Evolutionary conservation across 2,113 vertebrate genomes (phyloP).

Genomic region (Nothoprocta pentlandii): DNA sequence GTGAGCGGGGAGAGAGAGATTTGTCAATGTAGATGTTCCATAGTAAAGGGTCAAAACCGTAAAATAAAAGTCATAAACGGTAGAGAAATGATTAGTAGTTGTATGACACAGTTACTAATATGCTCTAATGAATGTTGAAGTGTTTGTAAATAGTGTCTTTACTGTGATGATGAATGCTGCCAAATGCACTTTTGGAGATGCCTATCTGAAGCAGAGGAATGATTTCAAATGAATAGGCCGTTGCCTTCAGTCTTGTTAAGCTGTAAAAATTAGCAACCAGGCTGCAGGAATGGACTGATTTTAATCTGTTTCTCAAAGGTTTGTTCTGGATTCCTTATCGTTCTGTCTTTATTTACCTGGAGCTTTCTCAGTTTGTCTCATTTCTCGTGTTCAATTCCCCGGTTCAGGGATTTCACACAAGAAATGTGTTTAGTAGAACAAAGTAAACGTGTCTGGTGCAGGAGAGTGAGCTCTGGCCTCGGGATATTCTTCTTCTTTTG

Average conservation of each 20-base stretch:
- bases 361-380: background rate
- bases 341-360: background rate
- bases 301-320: too few species aligned
- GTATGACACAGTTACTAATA: background rate
- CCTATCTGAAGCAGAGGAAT: background rate
- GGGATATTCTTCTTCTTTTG: rapidly evolving
- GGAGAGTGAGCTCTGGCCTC: background rate
- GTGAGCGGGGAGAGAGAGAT: background rate
- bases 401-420: background rate
- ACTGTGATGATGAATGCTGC: background rate
- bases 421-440: background rate
- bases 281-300: background rate
- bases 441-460: background rate
- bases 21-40: background rate
- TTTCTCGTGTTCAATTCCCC: background rate
- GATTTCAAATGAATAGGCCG: background rate
- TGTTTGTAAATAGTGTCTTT: background rate
- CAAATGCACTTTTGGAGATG: background rate
- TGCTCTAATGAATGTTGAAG: background rate
- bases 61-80: background rate
- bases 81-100: background rate
- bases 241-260: background rate
- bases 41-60: background rate
- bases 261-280: background rate
- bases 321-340: background rate